A percentile compares a stretch with the other conserved stretches of the same genome.
phyloP scores from a whole-genome alignment of 1,140 invertebrate genomes.

The Zaprionus tsacasi region DNA sequence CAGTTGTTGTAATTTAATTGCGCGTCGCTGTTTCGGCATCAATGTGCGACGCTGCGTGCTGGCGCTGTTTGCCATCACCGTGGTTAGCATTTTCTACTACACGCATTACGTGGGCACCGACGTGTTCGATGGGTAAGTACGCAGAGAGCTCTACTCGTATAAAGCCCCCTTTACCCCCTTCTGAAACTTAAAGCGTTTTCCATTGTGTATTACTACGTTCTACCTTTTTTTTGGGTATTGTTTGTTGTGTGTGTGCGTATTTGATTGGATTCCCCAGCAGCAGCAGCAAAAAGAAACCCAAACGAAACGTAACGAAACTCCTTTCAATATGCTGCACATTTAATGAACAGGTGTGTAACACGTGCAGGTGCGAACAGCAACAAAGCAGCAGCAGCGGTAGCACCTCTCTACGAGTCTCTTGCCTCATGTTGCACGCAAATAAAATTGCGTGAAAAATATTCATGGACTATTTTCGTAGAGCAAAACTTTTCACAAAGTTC shows the following conservation, averaged over 20 bases:
- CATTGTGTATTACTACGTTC: slow-evolving; percentile 31
- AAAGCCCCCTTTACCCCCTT: not conserved
- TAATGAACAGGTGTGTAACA: slow-evolving; percentile 64
- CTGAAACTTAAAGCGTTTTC: slow-evolving; percentile 33
- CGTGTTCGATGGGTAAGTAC: slow-evolving; percentile 88
- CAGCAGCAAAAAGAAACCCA: slow-evolving; percentile 2
- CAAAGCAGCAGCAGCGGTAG: slow-evolving; percentile 3
- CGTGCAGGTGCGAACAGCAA: slow-evolving; percentile 30
- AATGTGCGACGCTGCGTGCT: slow-evolving; percentile 90
- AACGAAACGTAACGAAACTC: not conserved
- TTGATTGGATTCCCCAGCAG: slow-evolving; percentile 53
- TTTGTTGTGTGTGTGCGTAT: slow-evolving; percentile 45
- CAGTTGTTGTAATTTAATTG: slow-evolving; percentile 82
- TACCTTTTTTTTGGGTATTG: slow-evolving; percentile 26
- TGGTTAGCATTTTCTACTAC: slow-evolving; percentile 90
- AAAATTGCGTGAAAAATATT: slow-evolving; percentile 9
- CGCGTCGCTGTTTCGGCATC: slow-evolving; percentile 86
- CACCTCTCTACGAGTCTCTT: not conserved
- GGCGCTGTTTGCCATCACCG: slow-evolving; percentile 87
- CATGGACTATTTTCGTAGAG: slow-evolving; percentile 2
- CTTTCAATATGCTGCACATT: slow-evolving; percentile 70
- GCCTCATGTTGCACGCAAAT: slow-evolving; percentile 13
- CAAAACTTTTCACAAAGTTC: slow-evolving; percentile 1
- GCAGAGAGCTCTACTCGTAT: not conserved
- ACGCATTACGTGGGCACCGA: slow-evolving; percentile 89